Base-by-base conservation (phyloP, 2,113 vertebrate species). In the Ochotona curzoniae region DNA sequence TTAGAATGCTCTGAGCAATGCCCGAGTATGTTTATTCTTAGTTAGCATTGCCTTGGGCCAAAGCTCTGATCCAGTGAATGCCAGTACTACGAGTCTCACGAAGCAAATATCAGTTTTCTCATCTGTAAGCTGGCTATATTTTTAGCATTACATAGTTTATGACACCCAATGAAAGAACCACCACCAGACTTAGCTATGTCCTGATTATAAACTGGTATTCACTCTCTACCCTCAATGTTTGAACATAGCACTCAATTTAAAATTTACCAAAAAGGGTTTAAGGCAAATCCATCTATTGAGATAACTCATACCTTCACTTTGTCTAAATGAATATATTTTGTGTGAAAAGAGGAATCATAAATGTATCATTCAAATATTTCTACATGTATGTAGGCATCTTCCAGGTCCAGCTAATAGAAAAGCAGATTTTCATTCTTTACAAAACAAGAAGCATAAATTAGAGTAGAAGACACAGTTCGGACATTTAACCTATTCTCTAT, bases 281-380 rank as follows among this genome's bases (percentile, higher is more conserved):
- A 71, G 32, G 30, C 7, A 78, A 95, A 90, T 74, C 78, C 17
- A 89, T 30, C 21, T 67, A 60, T 8, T 71, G n/a, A 60, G 15
- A 61, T 64, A 18, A 30, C 2, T 35, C 85, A 5, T 71, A 28
- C 82, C 8, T 66, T 78, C 44, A 49, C 49, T 83, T 54, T 80
- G 23, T 32, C 89, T 76, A 32, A 44, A 63, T 44, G 5, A 64
- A 84, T 81, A 44, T 64, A 32, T 93, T 93, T 93, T 70, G 4
- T 30, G 4, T 9, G 47, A 82, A 82, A 79, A 90, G 14, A 71
- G 78, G 38, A 79, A 60, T n/a, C 61, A 47, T 64, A 6, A 74
- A 82, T 12, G 8, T 38, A 67, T 89, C 66, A 60, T 13, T 60
- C 49, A 73, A 82, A 23, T 28, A 67, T 78, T 79, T 71, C 23